Percentiles rank a stretch among this genome's conserved stretches.
Conservation (phyloP, 2,888 invertebrate species). For the Notodonta dromedarius region DNA sequence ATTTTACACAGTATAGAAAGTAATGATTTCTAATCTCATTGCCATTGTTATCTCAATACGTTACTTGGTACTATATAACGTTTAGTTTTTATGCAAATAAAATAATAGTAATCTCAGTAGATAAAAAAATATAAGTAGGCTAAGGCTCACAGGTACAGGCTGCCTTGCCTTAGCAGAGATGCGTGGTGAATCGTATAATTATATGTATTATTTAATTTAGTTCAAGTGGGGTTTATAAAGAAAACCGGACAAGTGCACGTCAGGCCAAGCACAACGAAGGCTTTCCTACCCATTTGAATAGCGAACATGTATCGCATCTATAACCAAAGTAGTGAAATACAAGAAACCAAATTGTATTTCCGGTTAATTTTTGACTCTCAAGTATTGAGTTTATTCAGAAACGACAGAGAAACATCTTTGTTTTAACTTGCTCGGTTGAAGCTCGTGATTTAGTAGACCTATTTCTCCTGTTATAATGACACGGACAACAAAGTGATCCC, state of each 20-base stretch:
- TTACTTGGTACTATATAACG: conserved; percentile 37
- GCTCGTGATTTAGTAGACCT: too few relatives aligned
- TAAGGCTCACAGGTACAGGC: conserved; percentile 59
- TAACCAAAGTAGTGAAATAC: too few relatives aligned
- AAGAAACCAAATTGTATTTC: too few relatives aligned
- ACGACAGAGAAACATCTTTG: too few relatives aligned
- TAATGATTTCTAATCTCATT: conserved; percentile 72
- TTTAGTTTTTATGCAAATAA: conserved; percentile 38
- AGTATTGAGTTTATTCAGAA: too few relatives aligned
- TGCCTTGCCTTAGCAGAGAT: conserved; percentile 52
- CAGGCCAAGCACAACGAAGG: too few relatives aligned
- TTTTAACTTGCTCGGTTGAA: too few relatives aligned
- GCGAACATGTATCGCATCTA: too few relatives aligned
- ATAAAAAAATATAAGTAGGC: conserved; percentile 50
- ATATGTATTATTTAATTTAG: conserved; percentile 14
- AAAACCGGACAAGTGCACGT: not conserved
- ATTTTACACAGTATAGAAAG: conserved; percentile 67
- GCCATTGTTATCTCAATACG: conserved; percentile 67
- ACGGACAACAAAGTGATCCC: too few relatives aligned
- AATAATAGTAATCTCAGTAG: conserved; percentile 15
- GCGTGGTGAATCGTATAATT: conserved; percentile 37
- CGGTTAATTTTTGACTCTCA: too few relatives aligned
- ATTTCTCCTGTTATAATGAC: too few relatives aligned
- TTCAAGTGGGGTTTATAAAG: not conserved
- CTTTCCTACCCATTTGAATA: too few relatives aligned